These are phyloP conservation scores for Coranthus polyacanthus DNA, from an alignment of 2,797 vertebrate genomes.

Conservation along the genomic window DNA sequence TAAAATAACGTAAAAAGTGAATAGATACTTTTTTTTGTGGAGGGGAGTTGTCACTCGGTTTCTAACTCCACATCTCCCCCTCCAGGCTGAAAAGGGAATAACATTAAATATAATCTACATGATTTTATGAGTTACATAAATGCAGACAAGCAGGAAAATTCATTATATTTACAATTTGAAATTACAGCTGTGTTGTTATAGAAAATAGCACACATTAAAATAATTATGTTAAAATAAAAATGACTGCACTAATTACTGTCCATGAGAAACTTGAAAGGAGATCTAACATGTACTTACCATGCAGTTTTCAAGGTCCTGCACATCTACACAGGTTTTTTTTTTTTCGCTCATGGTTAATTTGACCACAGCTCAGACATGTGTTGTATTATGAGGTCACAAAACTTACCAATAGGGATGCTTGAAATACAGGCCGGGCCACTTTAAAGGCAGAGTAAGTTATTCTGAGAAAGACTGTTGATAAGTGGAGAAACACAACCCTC, in stretches of 20 bases:
- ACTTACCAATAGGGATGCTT: no score
- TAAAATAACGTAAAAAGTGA: slow-evolving; percentile 32
- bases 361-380: background rate
- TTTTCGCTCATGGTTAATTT: background rate
- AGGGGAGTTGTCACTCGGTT: slow-evolving; percentile 27
- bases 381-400: no score
- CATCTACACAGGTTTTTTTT: background rate
- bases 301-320: background rate
- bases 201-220: background rate
- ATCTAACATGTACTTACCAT: background rate
- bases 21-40: slow-evolving; percentile 43
- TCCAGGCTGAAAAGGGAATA: slow-evolving; percentile 66
- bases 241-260: background rate
- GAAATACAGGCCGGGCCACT: no score
- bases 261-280: background rate
- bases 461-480: no score
- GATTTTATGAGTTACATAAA: slow-evolving; percentile 19
- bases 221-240: background rate
- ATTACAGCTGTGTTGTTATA: slow-evolving; percentile 1
- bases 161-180: slow-evolving; percentile 3
- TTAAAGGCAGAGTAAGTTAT: no score
- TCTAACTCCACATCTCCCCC: slow-evolving; percentile 76
- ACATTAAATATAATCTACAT: slow-evolving; percentile 14
- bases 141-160: slow-evolving; percentile 5
- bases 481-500: no score